A percentile compares a stretch with the other conserved stretches of the same genome.
Evolutionary conservation across 2,113 vertebrate species (phyloP).

Genomic region (Sphaerodactylus townsendi): DNA sequence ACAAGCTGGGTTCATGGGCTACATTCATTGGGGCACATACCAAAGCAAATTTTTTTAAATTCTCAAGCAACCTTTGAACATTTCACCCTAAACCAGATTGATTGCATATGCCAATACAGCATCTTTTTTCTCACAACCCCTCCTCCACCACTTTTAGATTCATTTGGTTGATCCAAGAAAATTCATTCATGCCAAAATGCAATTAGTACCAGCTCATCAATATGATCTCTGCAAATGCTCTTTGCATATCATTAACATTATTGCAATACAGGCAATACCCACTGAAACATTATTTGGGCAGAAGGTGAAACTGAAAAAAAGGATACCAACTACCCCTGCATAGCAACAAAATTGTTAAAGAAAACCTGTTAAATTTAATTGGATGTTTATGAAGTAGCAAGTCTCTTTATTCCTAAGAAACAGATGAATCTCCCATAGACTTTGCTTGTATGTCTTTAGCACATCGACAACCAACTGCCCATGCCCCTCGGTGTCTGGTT

Average conservation of each 20-base stretch:
- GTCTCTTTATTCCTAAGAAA: constrained; percentile 11
- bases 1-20: background rate
- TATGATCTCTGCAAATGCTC: constrained; percentile 25
- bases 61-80: background rate
- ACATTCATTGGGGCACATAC: background rate
- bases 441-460: constrained; percentile 8
- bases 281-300: constrained; percentile 19
- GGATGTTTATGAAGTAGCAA: constrained; percentile 1
- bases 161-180: background rate
- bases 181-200: background rate
- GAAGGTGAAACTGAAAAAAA: constrained; percentile 10
- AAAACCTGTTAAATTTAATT: constrained; percentile 40
- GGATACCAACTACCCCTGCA: constrained; percentile 15
- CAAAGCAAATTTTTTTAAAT: background rate
- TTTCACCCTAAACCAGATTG: constrained; percentile 1
- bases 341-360: constrained; percentile 20
- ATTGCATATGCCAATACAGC: background rate
- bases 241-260: constrained; percentile 42
- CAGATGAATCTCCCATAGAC: background rate
- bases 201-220: background rate
- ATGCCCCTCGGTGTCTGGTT: constrained; percentile 53
- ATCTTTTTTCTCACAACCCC: background rate
- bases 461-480: constrained; percentile 37
- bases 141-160: constrained; percentile 17
- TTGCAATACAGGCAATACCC: background rate